Evolutionary conservation across 2,113 vertebrate genomes (phyloP), one percentile per base, ranked within the genome.

Genomic region (Microtus ochrogaster): DNA sequence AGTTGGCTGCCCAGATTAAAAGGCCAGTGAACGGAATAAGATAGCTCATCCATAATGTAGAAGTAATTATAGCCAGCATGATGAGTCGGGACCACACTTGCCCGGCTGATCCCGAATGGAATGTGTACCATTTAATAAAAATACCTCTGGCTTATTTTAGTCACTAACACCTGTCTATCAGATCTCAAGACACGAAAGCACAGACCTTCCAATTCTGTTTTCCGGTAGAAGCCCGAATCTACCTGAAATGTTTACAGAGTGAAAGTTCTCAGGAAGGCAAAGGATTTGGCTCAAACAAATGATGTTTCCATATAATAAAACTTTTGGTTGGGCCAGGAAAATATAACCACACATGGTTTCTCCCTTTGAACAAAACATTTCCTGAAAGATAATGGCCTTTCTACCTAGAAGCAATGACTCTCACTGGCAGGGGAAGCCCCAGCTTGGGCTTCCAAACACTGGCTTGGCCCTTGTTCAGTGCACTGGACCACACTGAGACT

Each of bases 31-130:
- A 21, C 44, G 4, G 3, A 91, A 93, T n/a, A 22, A 7, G 33
- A 14, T 47, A 74, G 74, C 21, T 84, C 61, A 22, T 2, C 36
- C 66, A 55, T 19, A 85, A 47, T n/a, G 95, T 79, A 82, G 79
- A 95, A 91, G 21, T n/a, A 79, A 76, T 65, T 90, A 24, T 10
- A 16, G 28, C 49, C n/a, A 93, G 81, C 28, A 55, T 96, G 17
- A 58, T 72, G 66, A 76, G 52, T 87, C 13, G 52, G 47, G 68
- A 76, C 39, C 39, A 63, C 55, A 24, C 36, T 76, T 78, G 63
- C 8, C 22, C 36, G 91, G 77, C 41, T 78, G 52, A 76, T 77
- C 6, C 55, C 81, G 63, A 79, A 2, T 11, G 85, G 74, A 82
- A 58, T 21, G 63, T 61, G 52, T 55, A n/a, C 79, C 92, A 86